These are phyloP conservation scores for Nibea albiflora DNA, from an alignment of 2,113 vertebrate genomes.

Conservation along the genomic window DNA sequence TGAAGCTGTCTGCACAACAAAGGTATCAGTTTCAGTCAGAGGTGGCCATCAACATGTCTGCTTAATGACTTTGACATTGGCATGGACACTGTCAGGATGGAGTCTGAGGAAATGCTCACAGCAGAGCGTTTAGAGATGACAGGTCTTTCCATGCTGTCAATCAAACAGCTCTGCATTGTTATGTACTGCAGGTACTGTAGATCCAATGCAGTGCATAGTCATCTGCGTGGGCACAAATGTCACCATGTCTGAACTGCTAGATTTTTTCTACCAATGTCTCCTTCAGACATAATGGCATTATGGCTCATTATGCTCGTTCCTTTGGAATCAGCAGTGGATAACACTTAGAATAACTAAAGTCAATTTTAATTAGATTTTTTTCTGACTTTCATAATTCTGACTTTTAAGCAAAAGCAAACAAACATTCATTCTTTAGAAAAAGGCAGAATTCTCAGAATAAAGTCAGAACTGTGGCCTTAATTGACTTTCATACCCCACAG, in stretches of 20 bases:
- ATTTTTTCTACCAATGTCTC: background rate
- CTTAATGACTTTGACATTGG: constrained; percentile 64
- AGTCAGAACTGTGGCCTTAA: no score
- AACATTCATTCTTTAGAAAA: no score
- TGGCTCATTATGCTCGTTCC: background rate
- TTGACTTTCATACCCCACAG: no score
- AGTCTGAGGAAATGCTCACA: constrained; percentile 35
- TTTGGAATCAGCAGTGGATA: background rate
- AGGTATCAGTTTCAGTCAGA: constrained; percentile 58
- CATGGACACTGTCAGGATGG: constrained; percentile 26
- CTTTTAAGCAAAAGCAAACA: no score
- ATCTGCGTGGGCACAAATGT: background rate
- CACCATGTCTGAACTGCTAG: background rate
- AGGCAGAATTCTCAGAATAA: no score
- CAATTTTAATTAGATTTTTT: no score
- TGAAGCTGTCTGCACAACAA: constrained; percentile 43
- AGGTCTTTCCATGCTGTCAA: constrained; percentile 29
- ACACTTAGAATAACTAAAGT: background rate
- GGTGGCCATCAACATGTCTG: constrained; percentile 56
- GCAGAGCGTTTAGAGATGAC: constrained; percentile 27
- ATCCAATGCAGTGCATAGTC: background rate
- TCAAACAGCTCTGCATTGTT: constrained; percentile 1
- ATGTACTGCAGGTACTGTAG: background rate
- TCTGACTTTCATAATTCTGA: no score
- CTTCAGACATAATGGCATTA: background rate